Base-by-base conservation (phyloP, 2,888 invertebrate species). In the Eilema griseolum region DNA sequence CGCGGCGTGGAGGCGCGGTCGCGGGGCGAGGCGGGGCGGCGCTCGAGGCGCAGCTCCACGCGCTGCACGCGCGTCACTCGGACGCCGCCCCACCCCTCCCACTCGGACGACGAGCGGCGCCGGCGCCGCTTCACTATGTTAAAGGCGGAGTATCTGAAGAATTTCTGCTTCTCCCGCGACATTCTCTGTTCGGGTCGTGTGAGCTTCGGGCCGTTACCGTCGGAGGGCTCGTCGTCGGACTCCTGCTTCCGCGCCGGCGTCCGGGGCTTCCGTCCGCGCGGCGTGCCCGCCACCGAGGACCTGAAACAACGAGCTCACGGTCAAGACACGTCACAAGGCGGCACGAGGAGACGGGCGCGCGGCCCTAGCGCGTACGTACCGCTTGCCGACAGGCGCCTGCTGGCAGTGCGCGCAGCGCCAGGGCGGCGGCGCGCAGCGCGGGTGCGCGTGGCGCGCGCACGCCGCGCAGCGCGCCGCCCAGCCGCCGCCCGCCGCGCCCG, bases 81-180 rank as follows among this genome's bases (percentile, higher is more conserved):
- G 75, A 93, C 90, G 71, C 92, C 92, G 90, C 91, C 91, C 91
- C 93, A 93, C 67, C 92, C 91, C 83, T 92, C 93, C 93, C 92
- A 93, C 82, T 91, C 91, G 70, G 93, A 91, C 66, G 81, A 81
- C 66, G 91, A 89, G 70, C 86, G 88, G 73, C 93, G 87, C 66
- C 90, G 86, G 69, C 84, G 84, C 67, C 94, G 94, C 90, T 96
- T 96, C 81, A 96, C 97, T 76, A 97, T 96, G 91, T 97, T 97
- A 91, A 98, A 97, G 69, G 97, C 97, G 84, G 97, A 97, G 89
- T 96, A 96, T 90, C 97, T 96, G 96, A 98, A 98, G 95, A 98
- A 98, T 94, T 98, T 98, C 93, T 97, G 98, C 93, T 98, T 98
- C 96, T 98, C 98, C 95, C 97, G 97, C 80, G 98, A 98, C 96